Percentiles rank a stretch among this genome's conserved stretches.
Evolutionary conservation across 2,113 vertebrate species (phyloP).

Genomic region (crab-eating macaque (Macaca fascicularis)): T2T-MFA8v1.1 NC_088377.1:14643501-14644000

Average conservation of each 20-base stretch:
- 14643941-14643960: neutral
- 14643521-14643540: neutral
- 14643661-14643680: neutral
- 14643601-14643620: neutral
- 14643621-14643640: neutral
- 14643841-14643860: neutral
- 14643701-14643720: neutral
- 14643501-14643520: neutral
- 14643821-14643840: neutral
- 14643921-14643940: neutral
- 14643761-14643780: neutral
- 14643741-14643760: neutral
- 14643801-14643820: neutral
- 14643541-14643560: neutral
- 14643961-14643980: constrained; percentile 30
- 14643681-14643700: neutral
- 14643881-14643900: constrained; percentile 35
- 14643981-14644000: neutral
- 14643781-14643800: neutral
- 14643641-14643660: neutral
- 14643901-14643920: constrained; percentile 16
- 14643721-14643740: too few species aligned
- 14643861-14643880: neutral
- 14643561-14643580: neutral
- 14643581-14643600: neutral